A percentile compares a stretch with the other conserved stretches of the same genome.
Conservation (phyloP, 2,113 vertebrate genomes). For the Callipepla californica region DNA sequence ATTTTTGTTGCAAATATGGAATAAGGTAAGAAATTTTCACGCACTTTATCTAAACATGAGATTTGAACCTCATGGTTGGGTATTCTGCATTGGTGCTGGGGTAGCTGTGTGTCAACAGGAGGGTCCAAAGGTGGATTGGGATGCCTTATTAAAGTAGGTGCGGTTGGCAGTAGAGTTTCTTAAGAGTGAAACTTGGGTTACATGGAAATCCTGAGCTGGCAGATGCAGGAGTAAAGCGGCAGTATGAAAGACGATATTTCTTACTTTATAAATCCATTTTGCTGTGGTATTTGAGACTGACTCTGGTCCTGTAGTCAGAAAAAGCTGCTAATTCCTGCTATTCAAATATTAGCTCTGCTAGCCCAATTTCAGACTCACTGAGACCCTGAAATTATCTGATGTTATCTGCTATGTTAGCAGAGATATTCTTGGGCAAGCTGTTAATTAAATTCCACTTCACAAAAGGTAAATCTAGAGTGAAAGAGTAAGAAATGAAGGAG, state of each 20-base stretch:
- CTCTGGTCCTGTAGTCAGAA: background rate
- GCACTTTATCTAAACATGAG: background rate
- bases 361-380: background rate
- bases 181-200: background rate
- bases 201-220: background rate
- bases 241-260: background rate
- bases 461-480: background rate
- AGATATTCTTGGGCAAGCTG: background rate
- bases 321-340: background rate
- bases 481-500: background rate
- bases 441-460: background rate
- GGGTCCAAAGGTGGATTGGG: background rate
- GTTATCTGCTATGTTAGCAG: background rate
- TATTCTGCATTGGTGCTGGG: background rate
- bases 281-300: background rate
- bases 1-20: background rate
- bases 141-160: background rate
- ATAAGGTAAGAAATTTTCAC: background rate
- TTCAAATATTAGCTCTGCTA: background rate
- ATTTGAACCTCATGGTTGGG: background rate
- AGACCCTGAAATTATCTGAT: background rate
- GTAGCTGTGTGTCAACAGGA: background rate
- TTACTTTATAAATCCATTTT: background rate
- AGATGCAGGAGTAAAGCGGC: background rate
- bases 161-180: background rate